Evolutionary conservation across 2,113 vertebrate genomes (phyloP), one percentile per base, ranked within the genome.

Genomic region (Pungitius pungitius): DNA sequence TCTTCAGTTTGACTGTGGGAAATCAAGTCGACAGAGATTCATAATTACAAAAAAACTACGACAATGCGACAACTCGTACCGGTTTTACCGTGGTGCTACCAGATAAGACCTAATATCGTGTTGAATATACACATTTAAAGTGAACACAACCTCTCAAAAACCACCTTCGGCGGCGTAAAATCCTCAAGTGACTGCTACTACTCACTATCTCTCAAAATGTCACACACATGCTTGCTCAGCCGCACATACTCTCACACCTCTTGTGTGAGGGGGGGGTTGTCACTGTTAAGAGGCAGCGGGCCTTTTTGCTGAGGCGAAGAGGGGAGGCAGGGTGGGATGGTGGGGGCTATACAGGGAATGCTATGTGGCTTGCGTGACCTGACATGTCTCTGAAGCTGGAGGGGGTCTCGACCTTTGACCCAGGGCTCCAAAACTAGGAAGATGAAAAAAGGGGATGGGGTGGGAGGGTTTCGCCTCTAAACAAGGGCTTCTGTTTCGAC

Each of bases 361-460:
- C 87, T 92, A 94, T 93, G 93, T 91, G 92, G 87, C 93, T 92
- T 87, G 89, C 91, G 90, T 94, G 93, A 92, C 93, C 93, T 91
- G 91, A 92, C 91, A 93, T 91, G 93, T 93, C 92, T 93, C 93
- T 93, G 93, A 93, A 94, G 91, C 93, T 92, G 85, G 90, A 93
- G 91, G 93, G 89, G 92, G 92, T 91, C 91, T 88, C 81, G 85
- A 94, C 92, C 94, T 94, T 88, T 94, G 91, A 90, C 89, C 91
- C 84, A 26, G 24, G 70, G 88, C 90, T 94, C 92, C 93, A 91
- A 90, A 92, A 94, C 91, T 91, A 91, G 89, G 86, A 90, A 93
- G 91, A 94, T 92, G 91, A 94, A 92, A 93, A 93, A 91, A 89
- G 86, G 87, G 84, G 78, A 87, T 73, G 59, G 88, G 90, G 86